phyloP scores from a whole-genome alignment of 92 coral and sea anemone genomes.

The Epizoanthus stellaris region DNA sequence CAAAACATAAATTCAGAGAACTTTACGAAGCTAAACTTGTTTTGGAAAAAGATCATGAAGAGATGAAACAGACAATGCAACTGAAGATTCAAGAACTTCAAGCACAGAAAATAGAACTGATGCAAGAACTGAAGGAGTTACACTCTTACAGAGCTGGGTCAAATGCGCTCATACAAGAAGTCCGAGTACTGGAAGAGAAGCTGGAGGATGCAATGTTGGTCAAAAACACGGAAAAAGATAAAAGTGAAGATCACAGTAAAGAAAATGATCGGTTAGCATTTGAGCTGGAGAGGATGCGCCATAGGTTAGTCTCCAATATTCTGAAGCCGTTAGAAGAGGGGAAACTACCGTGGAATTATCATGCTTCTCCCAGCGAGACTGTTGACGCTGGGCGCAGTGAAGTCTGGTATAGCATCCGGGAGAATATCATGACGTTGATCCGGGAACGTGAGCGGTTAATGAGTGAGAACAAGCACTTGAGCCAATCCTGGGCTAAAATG shows the following conservation, averaged over 20 bases:
- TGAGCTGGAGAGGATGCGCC: slow-evolving; percentile 55
- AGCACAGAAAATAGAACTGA: slow-evolving; percentile 25
- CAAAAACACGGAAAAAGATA: slow-evolving; percentile 17
- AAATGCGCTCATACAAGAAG: background rate
- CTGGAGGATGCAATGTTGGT: background rate
- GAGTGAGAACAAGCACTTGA: slow-evolving; percentile 42
- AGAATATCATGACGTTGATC: slow-evolving; percentile 53
- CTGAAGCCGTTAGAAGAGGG: slow-evolving; percentile 67
- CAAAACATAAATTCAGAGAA: background rate
- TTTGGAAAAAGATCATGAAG: slow-evolving; percentile 26
- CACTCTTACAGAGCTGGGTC: background rate
- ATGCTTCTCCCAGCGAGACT: slow-evolving; percentile 51
- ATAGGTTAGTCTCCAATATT: slow-evolving; percentile 66
- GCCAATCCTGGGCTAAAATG: slow-evolving; percentile 38
- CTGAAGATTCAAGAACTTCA: slow-evolving; percentile 51
- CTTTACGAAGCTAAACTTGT: background rate
- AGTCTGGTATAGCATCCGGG: slow-evolving; percentile 39
- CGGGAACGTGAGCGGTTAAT: slow-evolving; percentile 53
- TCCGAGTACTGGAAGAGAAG: slow-evolving; percentile 30
- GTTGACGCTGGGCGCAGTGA: background rate
- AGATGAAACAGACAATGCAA: slow-evolving; percentile 9
- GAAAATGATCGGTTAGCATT: slow-evolving; percentile 44
- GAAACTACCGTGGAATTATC: slow-evolving; percentile 9
- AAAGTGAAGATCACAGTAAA: slow-evolving; percentile 32
- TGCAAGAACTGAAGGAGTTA: slow-evolving; percentile 10